phyloP scores from a whole-genome alignment of 2,888 invertebrate genomes.

The Macrosiphum euphorbiae region DNA sequence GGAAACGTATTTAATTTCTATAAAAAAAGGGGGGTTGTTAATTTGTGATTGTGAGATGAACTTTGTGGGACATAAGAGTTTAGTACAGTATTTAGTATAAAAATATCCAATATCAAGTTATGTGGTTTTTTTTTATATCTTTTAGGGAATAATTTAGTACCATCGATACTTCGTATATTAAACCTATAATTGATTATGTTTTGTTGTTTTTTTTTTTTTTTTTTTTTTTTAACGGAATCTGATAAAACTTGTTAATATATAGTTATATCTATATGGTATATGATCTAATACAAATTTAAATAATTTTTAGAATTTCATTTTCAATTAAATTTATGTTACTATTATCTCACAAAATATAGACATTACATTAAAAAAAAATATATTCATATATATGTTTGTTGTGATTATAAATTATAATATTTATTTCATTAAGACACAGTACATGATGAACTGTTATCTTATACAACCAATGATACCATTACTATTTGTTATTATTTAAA shows the following conservation, averaged over 20 bases:
- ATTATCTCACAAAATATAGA: neutral
- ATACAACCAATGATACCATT: neutral
- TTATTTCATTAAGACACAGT: neutral
- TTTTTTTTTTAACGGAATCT: no score
- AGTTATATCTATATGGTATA: neutral
- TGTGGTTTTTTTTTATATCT: neutral
- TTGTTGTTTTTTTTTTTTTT: no score
- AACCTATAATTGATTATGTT: neutral
- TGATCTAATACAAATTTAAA: neutral
- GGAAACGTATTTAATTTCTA: neutral
- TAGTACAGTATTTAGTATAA: neutral
- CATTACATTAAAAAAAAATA: neutral
- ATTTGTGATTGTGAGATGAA: neutral
- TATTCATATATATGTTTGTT: neutral
- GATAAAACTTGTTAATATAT: neutral
- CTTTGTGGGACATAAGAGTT: no score
- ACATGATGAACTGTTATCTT: neutral
- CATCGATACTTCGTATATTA: neutral
- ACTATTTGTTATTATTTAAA: neutral
- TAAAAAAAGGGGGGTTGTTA: neutral
- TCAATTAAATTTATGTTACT: neutral
- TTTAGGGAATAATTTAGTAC: neutral
- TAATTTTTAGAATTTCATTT: neutral
- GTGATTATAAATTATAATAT: neutral
- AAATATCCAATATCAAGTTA: neutral